Evolutionary conservation across 2,113 vertebrate genomes (phyloP).

Genomic region (Scolopax mira): DNA sequence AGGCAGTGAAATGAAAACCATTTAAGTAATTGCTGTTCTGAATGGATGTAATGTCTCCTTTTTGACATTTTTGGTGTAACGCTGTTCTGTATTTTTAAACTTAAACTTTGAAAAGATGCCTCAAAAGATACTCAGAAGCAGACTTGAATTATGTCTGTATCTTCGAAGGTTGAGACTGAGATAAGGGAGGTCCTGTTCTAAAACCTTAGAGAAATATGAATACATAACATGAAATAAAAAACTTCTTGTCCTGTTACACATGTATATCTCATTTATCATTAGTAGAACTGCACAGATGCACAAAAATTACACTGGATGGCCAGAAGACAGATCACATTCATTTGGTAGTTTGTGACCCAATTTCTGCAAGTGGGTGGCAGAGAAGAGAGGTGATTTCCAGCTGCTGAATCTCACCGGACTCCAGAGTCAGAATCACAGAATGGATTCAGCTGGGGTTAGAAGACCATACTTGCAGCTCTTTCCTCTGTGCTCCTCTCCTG

Average conservation of each 20-base stretch:
- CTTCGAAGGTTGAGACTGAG: background rate
- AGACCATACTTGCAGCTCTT: background rate
- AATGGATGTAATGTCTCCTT: background rate
- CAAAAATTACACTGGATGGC: background rate
- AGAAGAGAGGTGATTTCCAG: background rate
- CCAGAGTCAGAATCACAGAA: background rate
- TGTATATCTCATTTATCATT: background rate
- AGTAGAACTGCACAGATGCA: background rate
- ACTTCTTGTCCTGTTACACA: background rate
- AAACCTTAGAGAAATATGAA: background rate
- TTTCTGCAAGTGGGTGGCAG: background rate
- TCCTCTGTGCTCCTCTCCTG: background rate
- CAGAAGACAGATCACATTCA: background rate
- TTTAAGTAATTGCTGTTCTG: background rate
- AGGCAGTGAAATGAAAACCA: background rate
- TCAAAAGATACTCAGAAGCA: background rate
- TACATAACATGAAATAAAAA: background rate
- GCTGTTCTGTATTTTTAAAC: background rate
- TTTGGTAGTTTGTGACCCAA: background rate
- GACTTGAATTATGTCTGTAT: background rate
- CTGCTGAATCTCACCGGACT: background rate
- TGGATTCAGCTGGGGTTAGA: background rate
- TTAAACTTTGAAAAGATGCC: background rate
- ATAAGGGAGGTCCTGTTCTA: background rate
- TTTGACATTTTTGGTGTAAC: background rate